Percentiles rank a stretch among this genome's conserved stretches.
Evolutionary conservation across 1,140 invertebrate genomes (phyloP).

Genomic region (Drosophila ercepeae): DNA sequence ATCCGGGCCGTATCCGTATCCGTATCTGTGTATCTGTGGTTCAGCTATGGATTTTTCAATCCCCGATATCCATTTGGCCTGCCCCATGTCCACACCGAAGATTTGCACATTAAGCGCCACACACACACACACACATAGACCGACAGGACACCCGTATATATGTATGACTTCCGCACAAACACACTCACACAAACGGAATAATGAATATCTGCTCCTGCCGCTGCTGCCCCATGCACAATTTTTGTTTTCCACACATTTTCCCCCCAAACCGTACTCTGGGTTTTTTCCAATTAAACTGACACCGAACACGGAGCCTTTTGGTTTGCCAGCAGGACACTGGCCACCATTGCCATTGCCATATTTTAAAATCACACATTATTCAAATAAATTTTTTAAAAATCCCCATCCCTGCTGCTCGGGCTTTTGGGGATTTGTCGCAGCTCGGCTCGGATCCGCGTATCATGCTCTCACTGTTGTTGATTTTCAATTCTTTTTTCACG

Average conservation of each 20-base stretch:
- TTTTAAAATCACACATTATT: constrained; percentile 83
- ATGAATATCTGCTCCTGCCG: constrained; percentile 68
- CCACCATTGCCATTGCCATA: constrained; percentile 36
- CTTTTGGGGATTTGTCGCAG: constrained; percentile 42
- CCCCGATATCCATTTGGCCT: constrained; percentile 81
- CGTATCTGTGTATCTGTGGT: constrained; percentile 72
- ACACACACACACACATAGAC: constrained; percentile 21
- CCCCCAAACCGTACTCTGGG: constrained; percentile 27
- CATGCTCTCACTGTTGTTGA: constrained; percentile 7
- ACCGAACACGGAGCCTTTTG: constrained; percentile 42
- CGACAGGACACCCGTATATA: neutral
- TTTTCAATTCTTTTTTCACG: constrained; percentile 20
- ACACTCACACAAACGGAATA: constrained; percentile 70
- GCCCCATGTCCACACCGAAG: constrained; percentile 76
- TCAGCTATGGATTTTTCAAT: constrained; percentile 83
- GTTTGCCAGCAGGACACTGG: constrained; percentile 33
- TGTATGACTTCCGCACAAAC: constrained; percentile 15
- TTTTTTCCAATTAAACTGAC: constrained; percentile 80
- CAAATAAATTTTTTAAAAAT: constrained; percentile 76
- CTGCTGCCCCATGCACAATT: constrained; percentile 24
- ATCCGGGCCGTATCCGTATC: constrained; percentile 3
- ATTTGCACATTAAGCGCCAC: constrained; percentile 79
- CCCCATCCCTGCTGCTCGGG: constrained; percentile 6
- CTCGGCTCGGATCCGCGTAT: constrained; percentile 13
- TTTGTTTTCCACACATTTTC: constrained; percentile 35